phyloP scores from a whole-genome alignment of 1,140 invertebrate genomes.

The Stegodyphus dumicola region DNA sequence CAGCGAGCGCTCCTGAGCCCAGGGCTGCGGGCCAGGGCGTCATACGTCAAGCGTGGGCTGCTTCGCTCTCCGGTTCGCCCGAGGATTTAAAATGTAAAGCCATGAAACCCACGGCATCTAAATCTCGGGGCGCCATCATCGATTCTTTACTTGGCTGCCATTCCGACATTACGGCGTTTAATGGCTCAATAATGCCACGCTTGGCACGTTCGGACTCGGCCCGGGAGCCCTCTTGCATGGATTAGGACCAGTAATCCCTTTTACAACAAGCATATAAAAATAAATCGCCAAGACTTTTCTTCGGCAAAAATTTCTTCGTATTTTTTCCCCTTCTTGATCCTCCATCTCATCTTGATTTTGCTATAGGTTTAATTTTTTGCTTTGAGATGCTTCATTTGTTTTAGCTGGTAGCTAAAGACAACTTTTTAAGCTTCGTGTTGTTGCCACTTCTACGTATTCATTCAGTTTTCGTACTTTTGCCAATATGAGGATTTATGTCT shows the following conservation, averaged over 20 bases:
- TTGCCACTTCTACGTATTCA: no score
- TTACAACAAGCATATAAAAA: constrained; percentile 58
- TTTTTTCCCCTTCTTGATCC: not conserved
- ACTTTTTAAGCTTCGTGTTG: no score
- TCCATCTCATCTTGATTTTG: not conserved
- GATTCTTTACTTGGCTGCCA: constrained; percentile 15
- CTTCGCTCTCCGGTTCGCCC: constrained; percentile 25
- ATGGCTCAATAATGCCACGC: constrained; percentile 57
- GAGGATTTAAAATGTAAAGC: constrained; percentile 60
- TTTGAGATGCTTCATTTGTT: no score
- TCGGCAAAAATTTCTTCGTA: not conserved
- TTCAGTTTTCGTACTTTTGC: no score
- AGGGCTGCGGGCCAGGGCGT: constrained; percentile 1
- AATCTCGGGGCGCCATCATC: constrained; percentile 35
- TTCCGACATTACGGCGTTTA: constrained; percentile 35
- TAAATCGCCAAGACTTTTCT: constrained; percentile 12
- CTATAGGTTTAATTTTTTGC: no score
- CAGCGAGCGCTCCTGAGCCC: constrained; percentile 18
- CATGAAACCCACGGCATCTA: constrained; percentile 55
- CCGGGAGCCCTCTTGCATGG: constrained; percentile 23
- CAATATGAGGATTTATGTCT: no score
- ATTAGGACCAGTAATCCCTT: constrained; percentile 48
- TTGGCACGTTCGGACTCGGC: not conserved
- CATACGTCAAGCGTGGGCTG: constrained; percentile 44
- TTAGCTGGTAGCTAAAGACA: no score